Base-by-base conservation (phyloP, 2,113 vertebrate species). In the Glaucomys volans region DNA sequence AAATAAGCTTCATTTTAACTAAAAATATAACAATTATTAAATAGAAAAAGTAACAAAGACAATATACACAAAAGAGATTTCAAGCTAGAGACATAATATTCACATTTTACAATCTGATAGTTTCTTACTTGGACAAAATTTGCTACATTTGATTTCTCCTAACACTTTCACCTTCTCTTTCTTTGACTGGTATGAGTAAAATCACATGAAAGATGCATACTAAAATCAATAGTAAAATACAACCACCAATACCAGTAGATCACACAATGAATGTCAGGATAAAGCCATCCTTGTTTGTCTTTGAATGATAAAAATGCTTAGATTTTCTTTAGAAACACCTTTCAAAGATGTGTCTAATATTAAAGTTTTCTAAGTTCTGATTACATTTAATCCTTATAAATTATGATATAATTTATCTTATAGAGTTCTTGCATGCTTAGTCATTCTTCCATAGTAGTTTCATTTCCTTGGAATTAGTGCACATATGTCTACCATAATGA, bases 101-200 rank as follows among this genome's bases (percentile, higher is more conserved):
- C 59, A 64, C 71, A 47, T 75, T 14, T 93, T n/a, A 52, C 5
- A 13, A 87, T 54, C 10, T 24, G 20, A 71, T 0, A 42, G 2
- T 66, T 80, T 90, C 50, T 87, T 14, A 81, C 22, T 69, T 57
- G 40, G 44, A 8, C 4, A 76, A 7, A 42, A 66, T 2, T 28
- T 22, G 18, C 22, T 80, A 7, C 88, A 35, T 85, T 94, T 97
- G 28, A 40, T 50, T 96, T 42, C 54, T 76, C 62, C 50, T 59
- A 44, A n/a, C 1, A 52, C 1, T 20, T 76, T 62, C 8, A 17
- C 14, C 13, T 81, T 44, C 12, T 66, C 35, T 92, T 81, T 85
- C 28, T 94, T 75, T 1, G 87, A 52, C 44, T 67, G 9, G 11
- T 44, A 57, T 59, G 59, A 69, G 26, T 82, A 69, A 94, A 94